Percentiles rank a stretch among this genome's conserved stretches.
phyloP scores from a whole-genome alignment of 2,797 vertebrate genomes.

The Muraenolepis orangiensis region DNA sequence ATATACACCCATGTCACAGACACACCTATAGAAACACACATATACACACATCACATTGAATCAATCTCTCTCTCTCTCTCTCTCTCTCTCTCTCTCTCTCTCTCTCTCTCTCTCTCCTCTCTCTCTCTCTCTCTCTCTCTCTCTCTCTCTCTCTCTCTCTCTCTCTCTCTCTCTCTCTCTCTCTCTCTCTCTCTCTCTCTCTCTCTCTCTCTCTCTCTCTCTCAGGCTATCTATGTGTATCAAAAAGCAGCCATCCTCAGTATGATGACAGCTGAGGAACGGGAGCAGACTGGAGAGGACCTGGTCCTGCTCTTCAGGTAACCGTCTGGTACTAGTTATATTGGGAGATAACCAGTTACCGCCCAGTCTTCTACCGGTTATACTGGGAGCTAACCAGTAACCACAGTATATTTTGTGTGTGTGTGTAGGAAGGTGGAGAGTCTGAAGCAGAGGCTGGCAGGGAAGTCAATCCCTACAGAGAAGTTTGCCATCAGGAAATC shows the following conservation, averaged over 20 bases:
- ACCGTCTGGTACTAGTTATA: conserved; percentile 9
- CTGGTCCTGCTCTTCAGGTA: conserved; percentile 86
- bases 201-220: conserved; percentile 5
- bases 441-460: conserved; percentile 90
- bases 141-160: no score
- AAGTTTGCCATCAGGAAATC: conserved; percentile 95
- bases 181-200: background rate
- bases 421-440: conserved; percentile 83
- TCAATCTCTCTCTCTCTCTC: no score
- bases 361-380: background rate
- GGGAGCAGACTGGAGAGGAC: conserved; percentile 79
- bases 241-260: conserved; percentile 93
- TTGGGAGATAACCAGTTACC: background rate
- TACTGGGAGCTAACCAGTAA: background rate
- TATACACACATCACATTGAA: no score
- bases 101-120: background rate
- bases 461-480: conserved; percentile 93
- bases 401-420: conserved; percentile 11
- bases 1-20: background rate
- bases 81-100: no score
- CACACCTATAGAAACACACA: background rate
- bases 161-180: no score
- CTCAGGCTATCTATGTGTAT: conserved; percentile 91
- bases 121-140: conserved; percentile 16
- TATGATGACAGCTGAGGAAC: conserved; percentile 88